Percentiles rank a stretch among this genome's conserved stretches.
These are phyloP conservation scores for Ceratitis capitata DNA, from an alignment of 1,140 invertebrate genomes.

Conservation along the genomic window DNA sequence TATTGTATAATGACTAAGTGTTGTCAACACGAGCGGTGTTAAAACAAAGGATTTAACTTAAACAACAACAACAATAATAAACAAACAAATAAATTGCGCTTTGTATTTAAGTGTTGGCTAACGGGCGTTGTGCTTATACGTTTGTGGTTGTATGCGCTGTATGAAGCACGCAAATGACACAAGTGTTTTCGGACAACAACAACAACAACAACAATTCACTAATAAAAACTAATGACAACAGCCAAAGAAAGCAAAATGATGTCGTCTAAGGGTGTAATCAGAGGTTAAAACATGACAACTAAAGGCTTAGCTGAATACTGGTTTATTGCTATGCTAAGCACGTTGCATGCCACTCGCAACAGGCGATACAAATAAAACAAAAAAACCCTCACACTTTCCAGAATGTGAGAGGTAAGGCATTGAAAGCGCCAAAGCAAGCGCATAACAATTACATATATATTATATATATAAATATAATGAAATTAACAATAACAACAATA, in stretches of 20 bases:
- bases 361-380: too few relatives aligned
- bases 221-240: slow-evolving; percentile 34
- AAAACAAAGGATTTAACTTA: not conserved
- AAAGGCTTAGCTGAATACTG: not conserved
- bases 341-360: not conserved
- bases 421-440: too few relatives aligned
- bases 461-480: too few relatives aligned
- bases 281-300: not conserved
- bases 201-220: not conserved
- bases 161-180: not conserved
- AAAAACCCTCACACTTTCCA: too few relatives aligned
- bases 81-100: not conserved
- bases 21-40: slow-evolving; percentile 20
- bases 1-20: slow-evolving; percentile 37
- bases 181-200: not conserved
- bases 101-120: not conserved
- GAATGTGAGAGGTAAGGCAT: too few relatives aligned
- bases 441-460: not conserved
- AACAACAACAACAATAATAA: not conserved
- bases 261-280: not conserved
- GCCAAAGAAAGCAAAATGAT: not conserved
- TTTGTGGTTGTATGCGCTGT: not conserved
- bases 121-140: not conserved
- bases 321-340: not conserved
- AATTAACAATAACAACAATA: slow-evolving; percentile 22